phyloP scores from a whole-genome alignment of 2,113 vertebrate genomes.

The Ceuthmochares aereus region DNA sequence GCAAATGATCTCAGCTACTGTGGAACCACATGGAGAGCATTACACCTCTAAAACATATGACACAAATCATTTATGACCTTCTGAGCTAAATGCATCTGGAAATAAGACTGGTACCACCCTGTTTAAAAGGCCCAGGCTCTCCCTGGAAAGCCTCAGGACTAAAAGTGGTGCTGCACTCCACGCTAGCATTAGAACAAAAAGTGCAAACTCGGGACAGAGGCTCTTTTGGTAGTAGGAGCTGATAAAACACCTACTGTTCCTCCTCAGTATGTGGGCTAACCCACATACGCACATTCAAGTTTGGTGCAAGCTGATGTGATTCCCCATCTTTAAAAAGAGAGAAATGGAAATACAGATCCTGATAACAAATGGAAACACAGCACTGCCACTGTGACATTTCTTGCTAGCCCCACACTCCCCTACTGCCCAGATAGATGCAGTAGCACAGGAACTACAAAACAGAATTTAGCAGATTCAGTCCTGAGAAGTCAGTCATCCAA shows the following conservation, averaged over 20 bases:
- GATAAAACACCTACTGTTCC: not conserved
- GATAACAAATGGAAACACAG: not conserved
- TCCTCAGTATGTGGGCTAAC: accelerated
- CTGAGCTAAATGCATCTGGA: conserved; percentile 7
- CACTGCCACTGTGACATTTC: not conserved
- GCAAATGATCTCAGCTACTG: conserved; percentile 26
- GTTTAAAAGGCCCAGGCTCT: not conserved
- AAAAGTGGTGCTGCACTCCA: not conserved
- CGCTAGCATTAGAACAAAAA: not conserved
- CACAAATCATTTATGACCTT: not conserved
- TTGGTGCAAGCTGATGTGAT: not conserved
- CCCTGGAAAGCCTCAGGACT: not conserved
- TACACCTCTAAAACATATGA: not conserved
- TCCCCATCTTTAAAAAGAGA: not conserved
- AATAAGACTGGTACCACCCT: not conserved
- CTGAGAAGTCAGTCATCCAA: not conserved
- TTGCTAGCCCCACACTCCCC: accelerated
- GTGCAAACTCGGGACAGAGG: not conserved
- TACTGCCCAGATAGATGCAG: not conserved
- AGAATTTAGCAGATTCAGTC: accelerated
- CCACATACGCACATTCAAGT: not conserved
- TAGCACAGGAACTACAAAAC: not conserved
- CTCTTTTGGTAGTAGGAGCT: not conserved
- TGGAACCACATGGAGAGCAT: not conserved
- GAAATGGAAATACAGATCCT: not conserved